Base-by-base conservation (phyloP, 2,888 invertebrate genomes). In the Eristalinus aeneus region DNA sequence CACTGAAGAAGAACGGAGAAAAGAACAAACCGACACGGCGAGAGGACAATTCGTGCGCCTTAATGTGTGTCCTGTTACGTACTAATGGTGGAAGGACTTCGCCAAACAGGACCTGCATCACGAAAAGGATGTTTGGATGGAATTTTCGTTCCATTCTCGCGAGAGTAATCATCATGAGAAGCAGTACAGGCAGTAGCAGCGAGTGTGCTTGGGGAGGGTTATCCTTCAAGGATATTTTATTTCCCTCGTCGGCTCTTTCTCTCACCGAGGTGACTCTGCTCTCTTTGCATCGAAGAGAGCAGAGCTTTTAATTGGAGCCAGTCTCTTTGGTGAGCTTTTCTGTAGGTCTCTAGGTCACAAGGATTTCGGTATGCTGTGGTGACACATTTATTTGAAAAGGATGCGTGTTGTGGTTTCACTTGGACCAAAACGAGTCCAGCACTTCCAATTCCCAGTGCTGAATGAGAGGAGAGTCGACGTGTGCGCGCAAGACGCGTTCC, bases 11-110 rank as follows among this genome's bases (percentile, higher is more conserved):
- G 56, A 81, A 77, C 80, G 75, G 63, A 68, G 58, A 4, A 64
- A 74, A 82, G 82, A 74, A 56, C 11, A 61, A 82, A 27, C 82
- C 74, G 86, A 81, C 54, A 46, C 46, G 46, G 46, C 82, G 81
- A 82, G 77, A 61, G 73, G 56, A 46, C 46, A 65, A 75, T 72
- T 74, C 82, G 86, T 82, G 82, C 78, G 77, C 74, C 86, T 82
- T 77, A 82, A 86, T 73, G 76, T 74, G 74, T 78, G 77, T 86
- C 82, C 86, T 82, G 74, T 82, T 82, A 86, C 82, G 82, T 86
- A 86, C 86, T 86, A 82, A 86, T 65, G 77, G 53, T 63, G 56
- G 77, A 74, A 74, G 71, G 74, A 71, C 64, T 82, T 72, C 82
- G 65, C 63, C 71, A 60, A 65, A 63, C 71, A 82, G 74, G 77